A percentile compares a stretch with the other conserved stretches of the same genome.
Evolutionary conservation across 2,113 vertebrate species (phyloP).

Genomic region (Parotia lawesii): DNA sequence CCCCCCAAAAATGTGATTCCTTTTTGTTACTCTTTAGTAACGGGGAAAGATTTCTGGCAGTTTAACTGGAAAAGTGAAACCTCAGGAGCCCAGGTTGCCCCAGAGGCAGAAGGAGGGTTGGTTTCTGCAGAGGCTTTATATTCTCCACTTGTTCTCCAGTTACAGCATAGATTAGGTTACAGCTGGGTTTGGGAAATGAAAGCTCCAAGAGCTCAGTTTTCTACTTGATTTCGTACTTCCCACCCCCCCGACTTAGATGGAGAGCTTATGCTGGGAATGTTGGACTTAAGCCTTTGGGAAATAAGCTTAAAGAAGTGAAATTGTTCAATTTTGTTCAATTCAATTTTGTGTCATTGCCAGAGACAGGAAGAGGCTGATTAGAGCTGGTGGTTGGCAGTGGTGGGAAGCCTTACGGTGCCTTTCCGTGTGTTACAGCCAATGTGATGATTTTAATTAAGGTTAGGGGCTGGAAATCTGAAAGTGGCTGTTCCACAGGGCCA

Average conservation of each 20-base stretch:
- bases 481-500: neutral
- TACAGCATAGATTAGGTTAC: neutral
- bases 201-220: constrained; percentile 14
- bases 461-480: neutral
- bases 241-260: neutral
- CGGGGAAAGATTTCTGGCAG: neutral
- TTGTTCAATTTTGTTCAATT: constrained; percentile 42
- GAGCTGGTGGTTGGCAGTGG: neutral
- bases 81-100: neutral
- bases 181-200: constrained; percentile 42
- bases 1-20: accelerated
- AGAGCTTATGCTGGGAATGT: neutral
- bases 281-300: constrained; percentile 30
- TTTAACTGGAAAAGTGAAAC: neutral
- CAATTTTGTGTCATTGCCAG: constrained; percentile 11
- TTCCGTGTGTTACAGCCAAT: neutral
- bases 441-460: constrained; percentile 14
- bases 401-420: neutral
- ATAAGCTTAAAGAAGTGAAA: constrained; percentile 44
- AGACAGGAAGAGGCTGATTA: constrained; percentile 1
- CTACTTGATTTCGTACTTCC: constrained; percentile 11
- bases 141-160: neutral
- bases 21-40: neutral
- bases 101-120: neutral
- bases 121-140: neutral